Evolutionary conservation across 2,113 vertebrate species (phyloP).

Genomic region (Cyanoliseus patagonus): DNA sequence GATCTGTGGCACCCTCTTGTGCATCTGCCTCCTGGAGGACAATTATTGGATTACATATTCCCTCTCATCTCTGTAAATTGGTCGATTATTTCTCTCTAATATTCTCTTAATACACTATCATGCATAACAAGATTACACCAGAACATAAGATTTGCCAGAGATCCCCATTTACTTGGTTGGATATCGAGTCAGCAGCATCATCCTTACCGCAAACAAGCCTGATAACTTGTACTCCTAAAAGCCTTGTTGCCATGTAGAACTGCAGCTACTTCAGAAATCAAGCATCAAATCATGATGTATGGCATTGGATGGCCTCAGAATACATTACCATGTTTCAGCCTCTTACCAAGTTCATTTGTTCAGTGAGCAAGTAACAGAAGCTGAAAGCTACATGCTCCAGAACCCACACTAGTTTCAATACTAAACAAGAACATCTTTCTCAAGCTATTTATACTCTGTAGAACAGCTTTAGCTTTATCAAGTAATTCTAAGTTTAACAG

Average conservation of each 20-base stretch:
- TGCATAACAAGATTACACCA: neutral
- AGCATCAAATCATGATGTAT: neutral
- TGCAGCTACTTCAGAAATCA: neutral
- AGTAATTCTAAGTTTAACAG: slow-evolving; percentile 18
- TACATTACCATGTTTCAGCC: neutral
- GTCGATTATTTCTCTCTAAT: neutral
- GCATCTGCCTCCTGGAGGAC: neutral
- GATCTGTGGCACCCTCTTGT: neutral
- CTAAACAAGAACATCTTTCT: neutral
- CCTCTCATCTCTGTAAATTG: neutral
- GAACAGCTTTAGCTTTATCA: neutral
- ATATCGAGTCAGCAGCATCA: neutral
- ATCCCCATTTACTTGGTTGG: neutral
- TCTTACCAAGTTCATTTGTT: neutral
- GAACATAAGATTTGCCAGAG: slow-evolving; percentile 2
- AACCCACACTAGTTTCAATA: neutral
- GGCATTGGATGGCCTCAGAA: neutral
- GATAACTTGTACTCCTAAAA: neutral
- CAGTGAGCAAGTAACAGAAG: neutral
- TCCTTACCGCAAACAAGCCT: neutral
- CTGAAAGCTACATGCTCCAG: slow-evolving; percentile 8
- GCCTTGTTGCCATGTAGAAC: neutral
- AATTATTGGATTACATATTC: neutral
- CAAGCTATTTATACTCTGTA: slow-evolving; percentile 19
- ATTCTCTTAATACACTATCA: neutral